Evolutionary conservation across 2,888 invertebrate genomes (phyloP).

Genomic region (Clostera curtula): DNA sequence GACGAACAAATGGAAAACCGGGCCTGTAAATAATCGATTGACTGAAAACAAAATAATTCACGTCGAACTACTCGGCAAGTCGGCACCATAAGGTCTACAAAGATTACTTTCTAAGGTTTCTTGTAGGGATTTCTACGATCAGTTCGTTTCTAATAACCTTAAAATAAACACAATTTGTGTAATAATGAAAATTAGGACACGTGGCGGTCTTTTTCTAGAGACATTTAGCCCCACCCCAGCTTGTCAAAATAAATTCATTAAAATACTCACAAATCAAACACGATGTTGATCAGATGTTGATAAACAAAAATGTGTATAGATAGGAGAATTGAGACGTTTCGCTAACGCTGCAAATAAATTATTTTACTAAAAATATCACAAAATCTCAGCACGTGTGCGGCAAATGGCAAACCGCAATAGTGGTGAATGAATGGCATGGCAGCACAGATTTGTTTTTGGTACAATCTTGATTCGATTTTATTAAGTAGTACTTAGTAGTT

Average conservation of each 20-base stretch:
- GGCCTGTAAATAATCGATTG: constrained; percentile 44
- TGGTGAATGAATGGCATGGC: constrained; percentile 11
- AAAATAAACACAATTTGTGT: constrained; percentile 25
- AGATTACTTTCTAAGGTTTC: constrained; percentile 5
- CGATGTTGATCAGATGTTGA: constrained; percentile 38
- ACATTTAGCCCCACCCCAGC: constrained; percentile 69
- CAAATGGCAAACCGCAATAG: constrained; percentile 66
- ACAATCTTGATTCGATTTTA: too few relatives aligned
- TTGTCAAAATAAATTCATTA: constrained; percentile 51
- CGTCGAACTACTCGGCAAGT: constrained; percentile 8
- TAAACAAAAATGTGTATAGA: constrained; percentile 40
- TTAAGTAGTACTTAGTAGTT: too few relatives aligned
- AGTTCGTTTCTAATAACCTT: constrained; percentile 10
- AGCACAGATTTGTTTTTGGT: too few relatives aligned
- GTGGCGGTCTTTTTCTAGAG: constrained; percentile 62
- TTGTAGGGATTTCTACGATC: constrained; percentile 5
- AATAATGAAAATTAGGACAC: constrained; percentile 62
- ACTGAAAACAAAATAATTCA: constrained; percentile 36
- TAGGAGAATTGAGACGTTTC: constrained; percentile 34
- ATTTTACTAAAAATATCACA: constrained; percentile 67
- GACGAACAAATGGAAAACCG: constrained; percentile 24
- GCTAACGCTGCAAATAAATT: constrained; percentile 51
- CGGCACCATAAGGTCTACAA: constrained; percentile 4
- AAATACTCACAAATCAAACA: constrained; percentile 49
- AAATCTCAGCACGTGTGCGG: constrained; percentile 72